Evolutionary conservation across 2,113 vertebrate species (phyloP).

Genomic region (Oceanodroma tethys): DNA sequence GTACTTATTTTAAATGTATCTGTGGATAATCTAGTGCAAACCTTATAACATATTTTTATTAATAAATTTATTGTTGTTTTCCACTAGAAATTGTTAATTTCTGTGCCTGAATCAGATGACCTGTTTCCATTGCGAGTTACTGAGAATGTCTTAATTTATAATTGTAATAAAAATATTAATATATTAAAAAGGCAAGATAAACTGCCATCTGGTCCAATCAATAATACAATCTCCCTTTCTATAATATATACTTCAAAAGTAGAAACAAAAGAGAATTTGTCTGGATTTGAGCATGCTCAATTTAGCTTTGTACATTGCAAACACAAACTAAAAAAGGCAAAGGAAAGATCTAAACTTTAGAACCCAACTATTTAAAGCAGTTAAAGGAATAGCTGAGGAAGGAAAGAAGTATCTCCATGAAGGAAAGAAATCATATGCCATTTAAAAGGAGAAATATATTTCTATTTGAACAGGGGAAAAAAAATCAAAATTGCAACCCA

Average conservation of each 20-base stretch:
- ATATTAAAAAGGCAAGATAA: neutral
- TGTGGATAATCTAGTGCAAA: neutral
- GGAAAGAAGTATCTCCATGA: neutral
- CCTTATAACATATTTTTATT: neutral
- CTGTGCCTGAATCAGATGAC: neutral
- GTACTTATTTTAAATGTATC: neutral
- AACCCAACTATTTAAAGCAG: neutral
- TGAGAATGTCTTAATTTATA: neutral
- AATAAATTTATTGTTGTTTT: neutral
- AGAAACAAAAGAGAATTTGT: neutral
- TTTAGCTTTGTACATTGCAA: neutral
- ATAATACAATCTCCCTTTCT: neutral
- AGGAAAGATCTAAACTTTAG: neutral
- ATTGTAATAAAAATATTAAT: neutral
- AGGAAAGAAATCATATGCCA: neutral
- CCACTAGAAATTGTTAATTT: neutral
- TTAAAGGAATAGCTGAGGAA: neutral
- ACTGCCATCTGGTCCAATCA: neutral
- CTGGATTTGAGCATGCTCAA: neutral
- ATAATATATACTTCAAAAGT: neutral
- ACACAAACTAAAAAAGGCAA: neutral
- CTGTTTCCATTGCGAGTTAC: neutral
- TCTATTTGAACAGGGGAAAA: fast-evolving
- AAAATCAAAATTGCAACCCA: neutral
- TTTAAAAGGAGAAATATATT: neutral